A percentile compares a stretch with the other conserved stretches of the same genome.
Evolutionary conservation across 2,113 vertebrate species (phyloP).

Genomic region (Thryonomys swinderianus): DNA sequence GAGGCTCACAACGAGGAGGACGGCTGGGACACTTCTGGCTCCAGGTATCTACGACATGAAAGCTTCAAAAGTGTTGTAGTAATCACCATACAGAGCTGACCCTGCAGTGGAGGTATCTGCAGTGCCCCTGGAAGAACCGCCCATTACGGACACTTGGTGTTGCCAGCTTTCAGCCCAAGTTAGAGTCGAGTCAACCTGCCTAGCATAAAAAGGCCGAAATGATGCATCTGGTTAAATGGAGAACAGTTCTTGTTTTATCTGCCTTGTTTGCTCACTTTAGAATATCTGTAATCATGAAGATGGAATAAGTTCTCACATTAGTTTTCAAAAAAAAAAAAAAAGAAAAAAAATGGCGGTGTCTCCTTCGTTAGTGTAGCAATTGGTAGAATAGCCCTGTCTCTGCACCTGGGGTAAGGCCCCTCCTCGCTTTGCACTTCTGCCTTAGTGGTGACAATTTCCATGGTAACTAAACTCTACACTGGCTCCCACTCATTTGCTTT

Average conservation of each 20-base stretch:
- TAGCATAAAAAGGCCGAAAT: conserved; percentile 34
- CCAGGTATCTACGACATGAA: neutral
- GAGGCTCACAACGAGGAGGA: conserved; percentile 11
- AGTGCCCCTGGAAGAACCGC: conserved; percentile 19
- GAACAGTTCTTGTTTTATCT: conserved; percentile 44
- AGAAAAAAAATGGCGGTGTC: neutral
- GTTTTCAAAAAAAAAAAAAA: neutral
- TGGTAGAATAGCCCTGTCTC: neutral
- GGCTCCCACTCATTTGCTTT: neutral
- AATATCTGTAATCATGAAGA: conserved; percentile 69
- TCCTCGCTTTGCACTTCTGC: neutral
- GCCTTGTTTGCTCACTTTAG: conserved; percentile 47
- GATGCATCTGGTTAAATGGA: conserved; percentile 39
- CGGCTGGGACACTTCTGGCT: conserved; percentile 30
- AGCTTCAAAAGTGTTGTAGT: neutral
- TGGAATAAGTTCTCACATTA: conserved; percentile 72
- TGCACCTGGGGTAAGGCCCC: neutral
- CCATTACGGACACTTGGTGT: conserved; percentile 27
- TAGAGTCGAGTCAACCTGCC: neutral
- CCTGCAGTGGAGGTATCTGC: neutral
- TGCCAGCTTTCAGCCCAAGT: conserved; percentile 25
- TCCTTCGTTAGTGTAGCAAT: neutral
- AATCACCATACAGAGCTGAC: neutral
- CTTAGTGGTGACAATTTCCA: neutral
- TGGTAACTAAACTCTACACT: neutral